Base-by-base conservation (phyloP, 2,888 invertebrate genomes). In the Cryptophagus acutangulus region DNA sequence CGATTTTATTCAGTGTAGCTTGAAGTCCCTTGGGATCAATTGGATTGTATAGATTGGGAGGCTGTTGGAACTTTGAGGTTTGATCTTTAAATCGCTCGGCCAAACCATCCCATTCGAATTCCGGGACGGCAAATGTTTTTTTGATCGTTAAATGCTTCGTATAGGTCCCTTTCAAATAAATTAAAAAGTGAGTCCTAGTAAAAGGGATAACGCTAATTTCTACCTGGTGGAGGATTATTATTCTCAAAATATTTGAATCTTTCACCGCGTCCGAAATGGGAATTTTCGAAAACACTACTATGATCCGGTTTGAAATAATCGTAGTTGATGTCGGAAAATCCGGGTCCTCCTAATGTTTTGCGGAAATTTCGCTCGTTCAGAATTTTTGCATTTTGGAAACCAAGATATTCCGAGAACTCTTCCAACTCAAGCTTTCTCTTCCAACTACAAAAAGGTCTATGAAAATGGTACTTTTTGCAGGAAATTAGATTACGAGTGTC, bases 71-170 rank as follows among this genome's bases (percentile, higher is more conserved):
- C 1, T 48, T 18, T 30, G 55, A 58, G 1, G 45, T 52, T 2
- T 20, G 40, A 13, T 46, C 46, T 45, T 56, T 61, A 38, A 67
- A 67, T 15, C 69, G 53, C 12, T 58, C 51, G 0, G 48, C 38
- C 25, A 62, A 54, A 1, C 65, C 63, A 37, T 66, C 65, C 55
- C 55, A 61, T 51, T 69, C 67, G 34, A 69, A 65, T 2, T 55
- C 41, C 2, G 62, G 62, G 1, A 49, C 29, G 1, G 58, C 58
- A 40, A 66, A 54, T 50, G 17, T 40, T 46, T 2, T 15, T 36
- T 1, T n/a, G 30, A 3, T 38, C 16, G 6, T 45, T 43, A 6
- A 44, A 4, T 13, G 10, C 12, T 26, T 26, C 3, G 5, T 26
- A 13, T 26, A 26, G 12, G 9, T 26, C 12, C 26, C 26, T 20